phyloP scores from a whole-genome alignment of 1,140 invertebrate genomes.

The Cotesia glomerata region DNA sequence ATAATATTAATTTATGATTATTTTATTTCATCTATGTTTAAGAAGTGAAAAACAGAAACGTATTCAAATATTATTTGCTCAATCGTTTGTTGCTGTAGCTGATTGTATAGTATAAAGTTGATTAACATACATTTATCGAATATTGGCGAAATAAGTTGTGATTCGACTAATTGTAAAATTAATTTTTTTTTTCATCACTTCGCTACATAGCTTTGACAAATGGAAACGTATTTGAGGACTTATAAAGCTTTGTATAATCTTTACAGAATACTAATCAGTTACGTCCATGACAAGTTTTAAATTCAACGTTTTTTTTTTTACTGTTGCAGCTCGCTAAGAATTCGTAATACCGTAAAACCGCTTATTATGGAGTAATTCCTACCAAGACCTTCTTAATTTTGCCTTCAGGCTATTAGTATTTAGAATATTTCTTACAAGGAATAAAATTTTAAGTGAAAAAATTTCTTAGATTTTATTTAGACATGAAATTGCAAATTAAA shows the following conservation, averaged over 20 bases:
- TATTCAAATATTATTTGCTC: too few species aligned
- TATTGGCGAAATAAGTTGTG: too few species aligned
- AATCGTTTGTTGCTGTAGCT: too few species aligned
- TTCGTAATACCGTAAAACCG: conserved; percentile 5
- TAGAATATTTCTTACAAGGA: not conserved
- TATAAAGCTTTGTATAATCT: not conserved
- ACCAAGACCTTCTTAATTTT: not conserved
- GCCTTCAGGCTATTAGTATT: conserved; percentile 3
- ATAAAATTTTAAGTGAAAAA: not conserved
- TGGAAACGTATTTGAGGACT: too few species aligned
- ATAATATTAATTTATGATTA: too few species aligned
- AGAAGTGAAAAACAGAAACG: too few species aligned
- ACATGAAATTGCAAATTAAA: not conserved
- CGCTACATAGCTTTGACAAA: too few species aligned
- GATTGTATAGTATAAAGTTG: too few species aligned
- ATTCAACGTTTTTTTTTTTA: not conserved
- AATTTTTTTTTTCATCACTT: too few species aligned
- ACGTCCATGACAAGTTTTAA: not conserved
- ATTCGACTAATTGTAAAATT: too few species aligned
- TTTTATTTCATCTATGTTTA: too few species aligned
- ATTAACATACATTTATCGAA: too few species aligned
- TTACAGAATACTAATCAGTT: not conserved
- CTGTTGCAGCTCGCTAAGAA: not conserved
- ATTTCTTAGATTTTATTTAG: not conserved
- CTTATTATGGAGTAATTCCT: not conserved